phyloP scores from a whole-genome alignment of 2,888 invertebrate species.

The Cordilura impudica region DNA sequence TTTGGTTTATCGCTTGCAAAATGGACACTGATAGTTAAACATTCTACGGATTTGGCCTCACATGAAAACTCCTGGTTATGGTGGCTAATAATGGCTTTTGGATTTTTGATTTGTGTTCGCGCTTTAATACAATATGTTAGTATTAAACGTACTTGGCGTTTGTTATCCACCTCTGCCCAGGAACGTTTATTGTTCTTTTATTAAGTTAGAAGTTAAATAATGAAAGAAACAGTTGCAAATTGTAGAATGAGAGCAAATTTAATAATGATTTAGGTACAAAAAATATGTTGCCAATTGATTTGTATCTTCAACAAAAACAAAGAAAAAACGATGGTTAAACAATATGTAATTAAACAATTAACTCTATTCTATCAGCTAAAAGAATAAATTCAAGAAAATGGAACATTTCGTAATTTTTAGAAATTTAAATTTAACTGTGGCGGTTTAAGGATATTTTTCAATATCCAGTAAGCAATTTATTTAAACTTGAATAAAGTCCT shows the following conservation, averaged over 20 bases:
- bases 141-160: slow-evolving; percentile 92
- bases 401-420: too few species aligned
- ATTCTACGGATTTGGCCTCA: slow-evolving; percentile 91
- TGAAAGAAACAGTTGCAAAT: neutral
- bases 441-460: too few species aligned
- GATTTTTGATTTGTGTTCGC: slow-evolving; percentile 90
- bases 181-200: slow-evolving; percentile 93
- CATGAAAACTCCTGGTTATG: slow-evolving; percentile 94
- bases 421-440: too few species aligned
- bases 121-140: slow-evolving; percentile 92
- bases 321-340: too few species aligned
- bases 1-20: slow-evolving; percentile 95
- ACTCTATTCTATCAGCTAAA: too few species aligned
- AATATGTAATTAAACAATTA: neutral
- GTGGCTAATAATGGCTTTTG: slow-evolving; percentile 95
- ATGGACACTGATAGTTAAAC: slow-evolving; percentile 96
- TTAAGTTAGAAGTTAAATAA: slow-evolving; percentile 76
- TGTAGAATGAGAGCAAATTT: slow-evolving; percentile 27
- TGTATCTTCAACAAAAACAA: slow-evolving; percentile 15
- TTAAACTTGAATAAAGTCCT: too few species aligned
- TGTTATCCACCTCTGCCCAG: slow-evolving; percentile 90
- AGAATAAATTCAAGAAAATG: too few species aligned
- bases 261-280: slow-evolving; percentile 40
- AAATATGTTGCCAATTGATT: slow-evolving; percentile 45
- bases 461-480: too few species aligned